phyloP scores from a whole-genome alignment of 2,797 vertebrate species.

The Hafferia zeledoni region DNA sequence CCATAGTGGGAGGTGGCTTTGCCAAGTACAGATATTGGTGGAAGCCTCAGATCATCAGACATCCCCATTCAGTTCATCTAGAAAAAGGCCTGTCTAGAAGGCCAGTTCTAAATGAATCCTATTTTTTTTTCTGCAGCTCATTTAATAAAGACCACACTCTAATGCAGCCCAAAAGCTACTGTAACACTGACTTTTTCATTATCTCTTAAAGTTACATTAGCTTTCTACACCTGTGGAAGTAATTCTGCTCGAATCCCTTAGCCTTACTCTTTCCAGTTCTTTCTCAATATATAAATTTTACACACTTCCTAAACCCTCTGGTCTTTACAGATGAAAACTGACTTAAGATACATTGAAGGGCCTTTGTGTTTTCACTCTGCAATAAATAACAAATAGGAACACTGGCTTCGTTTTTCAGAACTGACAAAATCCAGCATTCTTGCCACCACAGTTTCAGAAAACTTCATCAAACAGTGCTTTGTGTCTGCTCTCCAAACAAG shows the following conservation, averaged over 20 bases:
- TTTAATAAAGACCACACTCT: not conserved
- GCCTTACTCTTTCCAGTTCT: not conserved
- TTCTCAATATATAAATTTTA: not conserved
- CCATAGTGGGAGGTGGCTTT: fast-evolving
- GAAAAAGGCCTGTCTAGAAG: not conserved
- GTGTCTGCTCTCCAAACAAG: not conserved
- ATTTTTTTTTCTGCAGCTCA: not conserved
- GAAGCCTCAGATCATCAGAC: not conserved
- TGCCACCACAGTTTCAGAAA: not conserved
- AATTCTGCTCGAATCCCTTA: not conserved
- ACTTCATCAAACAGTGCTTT: not conserved
- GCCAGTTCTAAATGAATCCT: not conserved
- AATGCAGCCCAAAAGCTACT: not conserved
- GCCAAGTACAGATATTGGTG: not conserved
- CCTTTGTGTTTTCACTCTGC: not conserved
- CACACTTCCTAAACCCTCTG: not conserved
- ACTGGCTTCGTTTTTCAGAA: not conserved
- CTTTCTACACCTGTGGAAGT: not conserved
- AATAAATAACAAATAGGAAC: not conserved
- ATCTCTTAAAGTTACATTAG: not conserved
- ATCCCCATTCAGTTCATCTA: not conserved
- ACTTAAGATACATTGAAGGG: not conserved
- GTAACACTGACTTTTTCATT: not conserved
- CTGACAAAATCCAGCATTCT: not conserved
- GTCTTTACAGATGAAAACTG: not conserved